phyloP scores from a whole-genome alignment of 1,140 invertebrate species.

The Philotrypesis tridentata region DNA sequence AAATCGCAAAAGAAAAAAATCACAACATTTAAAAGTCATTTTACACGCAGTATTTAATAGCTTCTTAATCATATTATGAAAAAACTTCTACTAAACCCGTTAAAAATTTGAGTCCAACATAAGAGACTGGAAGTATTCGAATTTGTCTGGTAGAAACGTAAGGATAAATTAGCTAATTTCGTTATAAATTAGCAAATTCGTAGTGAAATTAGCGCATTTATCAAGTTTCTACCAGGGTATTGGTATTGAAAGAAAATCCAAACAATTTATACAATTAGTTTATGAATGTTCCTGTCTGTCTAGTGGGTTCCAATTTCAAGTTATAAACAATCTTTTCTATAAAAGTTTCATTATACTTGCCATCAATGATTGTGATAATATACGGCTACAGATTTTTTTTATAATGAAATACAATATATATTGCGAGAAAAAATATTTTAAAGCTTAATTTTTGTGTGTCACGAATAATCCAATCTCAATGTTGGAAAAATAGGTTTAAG shows the following conservation, averaged over 20 bases:
- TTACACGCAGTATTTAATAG: neutral
- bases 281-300: no score
- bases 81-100: neutral
- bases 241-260: no score
- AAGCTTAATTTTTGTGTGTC: slow-evolving; percentile 42
- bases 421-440: slow-evolving; percentile 15
- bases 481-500: slow-evolving; percentile 19
- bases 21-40: neutral
- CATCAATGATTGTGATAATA: slow-evolving; percentile 46
- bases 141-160: no score
- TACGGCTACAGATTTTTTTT: slow-evolving; percentile 45
- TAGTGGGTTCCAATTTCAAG: slow-evolving; percentile 24
- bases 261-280: no score
- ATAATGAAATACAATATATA: slow-evolving; percentile 25
- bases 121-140: slow-evolving; percentile 38
- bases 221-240: no score
- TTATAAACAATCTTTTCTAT: neutral
- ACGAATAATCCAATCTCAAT: slow-evolving; percentile 34
- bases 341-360: slow-evolving; percentile 38
- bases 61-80: no score
- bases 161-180: no score
- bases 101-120: slow-evolving; percentile 25
- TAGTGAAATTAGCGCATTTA: no score
- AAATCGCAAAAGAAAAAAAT: slow-evolving; percentile 7
- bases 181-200: no score